Evolutionary conservation across 2,888 invertebrate genomes (phyloP).

Genomic region (Beris chalybata): DNA sequence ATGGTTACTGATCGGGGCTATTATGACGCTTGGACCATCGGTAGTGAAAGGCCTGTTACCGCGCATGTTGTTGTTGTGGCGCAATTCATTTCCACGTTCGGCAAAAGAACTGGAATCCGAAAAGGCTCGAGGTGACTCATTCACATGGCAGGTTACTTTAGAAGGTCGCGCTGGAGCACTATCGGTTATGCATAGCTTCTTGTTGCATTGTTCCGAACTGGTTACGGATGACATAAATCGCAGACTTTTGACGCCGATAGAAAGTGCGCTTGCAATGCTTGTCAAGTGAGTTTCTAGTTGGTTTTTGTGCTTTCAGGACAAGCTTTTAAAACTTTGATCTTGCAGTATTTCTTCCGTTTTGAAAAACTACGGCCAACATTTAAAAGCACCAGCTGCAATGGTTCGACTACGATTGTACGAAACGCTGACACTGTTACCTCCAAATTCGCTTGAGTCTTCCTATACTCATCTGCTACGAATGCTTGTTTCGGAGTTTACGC

Average conservation of each 20-base stretch:
- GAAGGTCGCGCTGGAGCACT: constrained; percentile 96
- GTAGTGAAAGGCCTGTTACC: constrained; percentile 92
- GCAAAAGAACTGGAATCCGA: constrained; percentile 96
- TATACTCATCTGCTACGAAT: constrained; percentile 87
- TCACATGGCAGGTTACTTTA: constrained; percentile 98
- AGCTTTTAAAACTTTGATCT: background rate
- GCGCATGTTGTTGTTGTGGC: constrained; percentile 92
- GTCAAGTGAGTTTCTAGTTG: constrained; percentile 70
- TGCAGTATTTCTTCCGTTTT: constrained; percentile 78
- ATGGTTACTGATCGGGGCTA: constrained; percentile 95
- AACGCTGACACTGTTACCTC: constrained; percentile 75
- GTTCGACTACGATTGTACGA: constrained; percentile 91
- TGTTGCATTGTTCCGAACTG: constrained; percentile 87
- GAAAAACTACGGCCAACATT: constrained; percentile 85
- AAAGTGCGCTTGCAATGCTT: constrained; percentile 93
- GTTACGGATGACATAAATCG: constrained; percentile 90
- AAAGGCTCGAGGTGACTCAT: constrained; percentile 92
- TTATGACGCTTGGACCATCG: constrained; percentile 92
- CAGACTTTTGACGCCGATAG: constrained; percentile 86
- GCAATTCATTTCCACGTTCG: constrained; percentile 96
- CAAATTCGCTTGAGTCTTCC: constrained; percentile 79
- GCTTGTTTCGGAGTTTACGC: constrained; percentile 91
- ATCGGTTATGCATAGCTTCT: constrained; percentile 92
- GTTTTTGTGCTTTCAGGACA: background rate
- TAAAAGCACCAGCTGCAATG: constrained; percentile 93